A percentile compares a stretch with the other conserved stretches of the same genome.
Evolutionary conservation across 1,140 invertebrate species (phyloP).

Genomic region (Idris sp.): DNA sequence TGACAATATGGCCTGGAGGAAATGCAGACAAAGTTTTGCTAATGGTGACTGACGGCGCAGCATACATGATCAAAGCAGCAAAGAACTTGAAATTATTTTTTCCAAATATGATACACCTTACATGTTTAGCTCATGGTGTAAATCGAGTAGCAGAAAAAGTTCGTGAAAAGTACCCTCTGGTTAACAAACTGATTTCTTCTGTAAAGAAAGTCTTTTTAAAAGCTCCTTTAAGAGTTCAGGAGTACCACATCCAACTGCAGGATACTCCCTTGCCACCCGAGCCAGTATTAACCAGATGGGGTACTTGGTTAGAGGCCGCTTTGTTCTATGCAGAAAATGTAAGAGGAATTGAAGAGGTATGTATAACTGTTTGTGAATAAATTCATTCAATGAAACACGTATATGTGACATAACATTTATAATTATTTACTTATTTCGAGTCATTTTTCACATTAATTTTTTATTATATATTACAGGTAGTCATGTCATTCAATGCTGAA

Average conservation of each 20-base stretch:
- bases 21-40: slow-evolving; percentile 30
- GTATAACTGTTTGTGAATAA: too few relatives aligned
- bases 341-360: slow-evolving; percentile 7
- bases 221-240: slow-evolving; percentile 19
- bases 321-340: slow-evolving; percentile 28
- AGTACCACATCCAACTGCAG: not conserved
- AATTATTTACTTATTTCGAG: too few relatives aligned
- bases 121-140: slow-evolving; percentile 25
- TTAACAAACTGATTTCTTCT: slow-evolving; percentile 21
- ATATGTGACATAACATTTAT: too few relatives aligned
- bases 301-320: slow-evolving; percentile 22
- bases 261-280: slow-evolving; percentile 18
- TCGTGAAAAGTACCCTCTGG: slow-evolving; percentile 2
- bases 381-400: too few relatives aligned
- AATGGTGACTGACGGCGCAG: slow-evolving; percentile 27
- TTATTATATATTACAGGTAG: not conserved
- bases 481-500: not conserved
- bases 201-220: slow-evolving; percentile 30
- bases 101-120: slow-evolving; percentile 28
- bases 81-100: slow-evolving; percentile 25
- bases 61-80: slow-evolving; percentile 31
- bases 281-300: slow-evolving; percentile 26
- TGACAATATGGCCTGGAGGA: slow-evolving; percentile 21
- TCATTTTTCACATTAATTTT: too few relatives aligned
- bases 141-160: slow-evolving; percentile 26